Evolutionary conservation across 64 coral and sea anemone species (phyloP).

Genomic region (Dendrophyllia cribrosa): DNA sequence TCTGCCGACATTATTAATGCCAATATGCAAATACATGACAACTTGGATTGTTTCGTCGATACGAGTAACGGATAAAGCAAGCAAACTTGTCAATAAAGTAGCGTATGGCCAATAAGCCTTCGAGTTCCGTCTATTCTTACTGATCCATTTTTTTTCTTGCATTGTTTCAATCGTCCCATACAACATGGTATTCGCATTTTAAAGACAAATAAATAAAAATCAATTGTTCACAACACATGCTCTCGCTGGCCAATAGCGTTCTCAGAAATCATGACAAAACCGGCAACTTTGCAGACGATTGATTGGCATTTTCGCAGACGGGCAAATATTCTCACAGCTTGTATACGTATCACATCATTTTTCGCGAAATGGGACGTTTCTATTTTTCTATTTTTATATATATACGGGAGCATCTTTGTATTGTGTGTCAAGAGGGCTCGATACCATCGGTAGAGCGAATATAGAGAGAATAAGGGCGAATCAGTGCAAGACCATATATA

Average conservation of each 20-base stretch:
- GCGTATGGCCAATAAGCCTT: neutral
- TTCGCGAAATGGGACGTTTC: too few relatives aligned
- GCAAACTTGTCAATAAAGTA: slow-evolving; percentile 25
- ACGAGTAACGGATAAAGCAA: slow-evolving; percentile 27
- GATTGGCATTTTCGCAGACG: neutral
- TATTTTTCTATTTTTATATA: too few relatives aligned
- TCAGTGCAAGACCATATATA: too few relatives aligned
- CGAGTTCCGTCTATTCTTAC: neutral
- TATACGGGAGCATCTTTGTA: too few relatives aligned
- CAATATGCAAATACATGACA: slow-evolving; percentile 32
- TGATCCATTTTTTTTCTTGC: neutral
- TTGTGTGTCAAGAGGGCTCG: too few relatives aligned
- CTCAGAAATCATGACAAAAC: neutral
- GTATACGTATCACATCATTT: too few relatives aligned
- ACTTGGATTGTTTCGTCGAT: neutral
- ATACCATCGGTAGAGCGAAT: too few relatives aligned
- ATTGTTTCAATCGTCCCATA: neutral
- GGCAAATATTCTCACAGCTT: neutral
- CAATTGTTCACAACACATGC: too few relatives aligned
- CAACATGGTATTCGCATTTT: neutral
- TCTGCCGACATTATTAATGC: neutral
- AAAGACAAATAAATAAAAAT: neutral
- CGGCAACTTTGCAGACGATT: neutral
- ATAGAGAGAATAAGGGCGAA: too few relatives aligned
- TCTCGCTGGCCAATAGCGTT: neutral